These are phyloP conservation scores for Unio pictorum DNA, from an alignment of 2,888 invertebrate species.

Conservation along the genomic window DNA sequence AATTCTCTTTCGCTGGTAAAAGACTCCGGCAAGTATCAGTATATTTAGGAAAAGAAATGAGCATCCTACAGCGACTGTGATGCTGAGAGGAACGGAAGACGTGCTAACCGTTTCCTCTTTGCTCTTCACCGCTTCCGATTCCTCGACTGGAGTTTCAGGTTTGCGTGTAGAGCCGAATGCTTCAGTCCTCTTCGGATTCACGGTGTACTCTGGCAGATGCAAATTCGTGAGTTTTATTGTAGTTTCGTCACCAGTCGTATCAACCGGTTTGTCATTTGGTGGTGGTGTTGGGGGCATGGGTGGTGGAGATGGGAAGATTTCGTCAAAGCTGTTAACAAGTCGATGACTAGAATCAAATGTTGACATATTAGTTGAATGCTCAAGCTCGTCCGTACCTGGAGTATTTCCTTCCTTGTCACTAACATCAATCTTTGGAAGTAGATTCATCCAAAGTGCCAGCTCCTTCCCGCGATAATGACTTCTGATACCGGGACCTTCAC, in stretches of 20 bases:
- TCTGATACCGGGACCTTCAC: constrained; percentile 87
- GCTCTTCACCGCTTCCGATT: not conserved
- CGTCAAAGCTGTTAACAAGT: constrained; percentile 71
- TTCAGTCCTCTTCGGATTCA: too few relatives aligned
- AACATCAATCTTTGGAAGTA: constrained; percentile 90
- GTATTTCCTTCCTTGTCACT: constrained; percentile 85
- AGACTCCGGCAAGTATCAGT: constrained; percentile 93
- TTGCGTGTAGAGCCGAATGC: too few relatives aligned
- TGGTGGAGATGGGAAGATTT: constrained; percentile 64
- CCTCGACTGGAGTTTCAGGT: too few relatives aligned
- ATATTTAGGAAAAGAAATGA: constrained; percentile 92
- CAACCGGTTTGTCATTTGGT: constrained; percentile 2
- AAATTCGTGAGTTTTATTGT: too few relatives aligned
- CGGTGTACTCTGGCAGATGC: too few relatives aligned
- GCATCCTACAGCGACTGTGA: constrained; percentile 89
- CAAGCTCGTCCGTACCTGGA: constrained; percentile 86
- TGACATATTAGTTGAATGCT: constrained; percentile 86
- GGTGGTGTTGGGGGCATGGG: constrained; percentile 52
- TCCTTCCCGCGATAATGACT: constrained; percentile 96
- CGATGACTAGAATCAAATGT: constrained; percentile 89
- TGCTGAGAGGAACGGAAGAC: constrained; percentile 62
- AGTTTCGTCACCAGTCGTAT: too few relatives aligned
- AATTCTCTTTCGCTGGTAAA: constrained; percentile 80
- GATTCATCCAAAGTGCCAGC: constrained; percentile 93
- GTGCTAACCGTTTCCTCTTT: constrained; percentile 2